phyloP scores from a whole-genome alignment of 1,140 invertebrate genomes.

The Colletes latitarsis region DNA sequence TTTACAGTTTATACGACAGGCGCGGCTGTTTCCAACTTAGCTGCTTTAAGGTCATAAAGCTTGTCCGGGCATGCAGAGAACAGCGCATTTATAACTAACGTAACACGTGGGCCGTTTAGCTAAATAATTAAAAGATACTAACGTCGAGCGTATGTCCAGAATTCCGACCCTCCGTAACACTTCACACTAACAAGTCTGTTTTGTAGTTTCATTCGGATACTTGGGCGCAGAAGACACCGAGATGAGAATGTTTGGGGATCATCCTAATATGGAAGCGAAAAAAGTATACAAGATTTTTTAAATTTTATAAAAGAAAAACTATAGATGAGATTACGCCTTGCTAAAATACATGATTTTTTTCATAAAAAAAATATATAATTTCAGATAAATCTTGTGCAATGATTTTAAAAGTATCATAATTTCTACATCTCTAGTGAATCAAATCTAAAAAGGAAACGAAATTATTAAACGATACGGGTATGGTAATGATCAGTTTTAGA shows the following conservation, averaged over 20 bases:
- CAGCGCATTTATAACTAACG: slow-evolving; percentile 77
- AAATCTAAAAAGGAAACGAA: no score
- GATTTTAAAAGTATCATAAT: no score
- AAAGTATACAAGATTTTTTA: no score
- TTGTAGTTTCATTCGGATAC: slow-evolving; percentile 2
- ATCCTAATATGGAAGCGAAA: no score
- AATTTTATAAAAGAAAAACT: no score
- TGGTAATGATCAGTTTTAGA: no score
- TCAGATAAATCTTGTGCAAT: no score
- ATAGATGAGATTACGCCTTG: no score
- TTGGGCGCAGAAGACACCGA: not conserved
- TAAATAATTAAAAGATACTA: slow-evolving; percentile 81
- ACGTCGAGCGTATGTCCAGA: slow-evolving; percentile 58
- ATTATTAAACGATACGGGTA: no score
- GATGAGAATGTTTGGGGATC: not conserved
- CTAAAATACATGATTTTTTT: no score
- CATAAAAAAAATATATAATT: no score
- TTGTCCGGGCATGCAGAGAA: slow-evolving; percentile 71
- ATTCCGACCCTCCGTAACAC: slow-evolving; percentile 32
- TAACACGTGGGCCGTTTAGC: slow-evolving; percentile 75
- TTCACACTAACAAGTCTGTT: slow-evolving; percentile 37
- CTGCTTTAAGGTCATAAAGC: slow-evolving; percentile 77
- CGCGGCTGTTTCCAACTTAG: slow-evolving; percentile 75
- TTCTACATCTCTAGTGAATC: no score
- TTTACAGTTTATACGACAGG: slow-evolving; percentile 79